Conservation (phyloP, 1,140 invertebrate genomes). For the Ephestia elutella region DNA sequence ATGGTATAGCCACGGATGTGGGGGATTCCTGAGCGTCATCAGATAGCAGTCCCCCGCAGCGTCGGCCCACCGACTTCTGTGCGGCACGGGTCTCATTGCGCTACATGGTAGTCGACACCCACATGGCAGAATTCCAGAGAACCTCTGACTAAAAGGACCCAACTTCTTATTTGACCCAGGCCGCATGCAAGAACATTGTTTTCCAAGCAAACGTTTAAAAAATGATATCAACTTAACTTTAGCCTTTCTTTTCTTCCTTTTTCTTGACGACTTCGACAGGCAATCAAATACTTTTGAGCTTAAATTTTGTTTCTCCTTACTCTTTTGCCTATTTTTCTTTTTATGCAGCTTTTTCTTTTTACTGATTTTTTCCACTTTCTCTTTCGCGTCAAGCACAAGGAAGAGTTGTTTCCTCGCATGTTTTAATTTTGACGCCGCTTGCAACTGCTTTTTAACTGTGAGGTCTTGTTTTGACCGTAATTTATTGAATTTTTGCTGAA, state of each 20-base stretch:
- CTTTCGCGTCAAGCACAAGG: conserved; percentile 5
- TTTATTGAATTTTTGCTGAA: conserved; percentile 17
- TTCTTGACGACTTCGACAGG: not conserved
- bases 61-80: not conserved
- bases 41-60: conserved; percentile 33
- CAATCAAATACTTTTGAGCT: not conserved
- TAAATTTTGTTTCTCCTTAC: not conserved
- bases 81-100: not conserved
- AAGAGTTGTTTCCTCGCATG: conserved; percentile 18
- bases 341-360: not conserved
- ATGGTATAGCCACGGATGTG: conserved; percentile 30
- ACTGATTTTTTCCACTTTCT: conserved; percentile 6
- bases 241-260: not conserved
- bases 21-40: conserved; percentile 29
- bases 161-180: not conserved
- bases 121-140: not conserved
- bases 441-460: conserved; percentile 16
- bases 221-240: not conserved
- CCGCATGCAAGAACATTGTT: not conserved
- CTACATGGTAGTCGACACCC: not conserved
- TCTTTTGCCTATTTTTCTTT: not conserved
- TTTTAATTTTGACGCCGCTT: conserved; percentile 15
- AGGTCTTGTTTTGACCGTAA: conserved; percentile 12
- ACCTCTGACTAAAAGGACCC: not conserved
- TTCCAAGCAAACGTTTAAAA: not conserved